Evolutionary conservation across 2,113 vertebrate species (phyloP).

Genomic region (Pelobates fuscus): DNA sequence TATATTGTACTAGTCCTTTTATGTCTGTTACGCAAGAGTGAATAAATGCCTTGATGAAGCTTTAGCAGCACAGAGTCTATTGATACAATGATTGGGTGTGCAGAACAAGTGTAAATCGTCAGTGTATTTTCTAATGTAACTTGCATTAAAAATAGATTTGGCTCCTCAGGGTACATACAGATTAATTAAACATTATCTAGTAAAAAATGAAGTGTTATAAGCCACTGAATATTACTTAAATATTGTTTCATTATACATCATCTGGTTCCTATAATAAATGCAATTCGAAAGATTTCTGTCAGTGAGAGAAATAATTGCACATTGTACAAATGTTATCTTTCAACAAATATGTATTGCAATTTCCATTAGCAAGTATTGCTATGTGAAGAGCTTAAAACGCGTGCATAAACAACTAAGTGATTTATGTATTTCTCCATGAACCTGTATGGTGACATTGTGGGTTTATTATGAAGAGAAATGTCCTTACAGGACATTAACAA

Average conservation of each 20-base stretch:
- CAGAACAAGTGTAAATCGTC: neutral
- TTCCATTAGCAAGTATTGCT: slow-evolving; percentile 11
- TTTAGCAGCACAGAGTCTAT: neutral
- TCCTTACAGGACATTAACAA: neutral
- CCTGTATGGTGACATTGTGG: neutral
- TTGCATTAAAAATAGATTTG: slow-evolving; percentile 32
- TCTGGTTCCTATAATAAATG: slow-evolving; percentile 4
- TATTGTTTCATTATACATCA: slow-evolving; percentile 17
- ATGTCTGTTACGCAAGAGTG: too few relatives aligned
- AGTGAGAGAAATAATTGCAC: too few relatives aligned
- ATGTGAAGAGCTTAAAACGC: neutral
- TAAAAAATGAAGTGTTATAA: slow-evolving; percentile 15
- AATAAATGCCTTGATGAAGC: too few relatives aligned
- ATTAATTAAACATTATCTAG: slow-evolving; percentile 33
- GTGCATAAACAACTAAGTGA: neutral
- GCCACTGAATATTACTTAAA: slow-evolving; percentile 33
- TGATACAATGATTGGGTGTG: neutral
- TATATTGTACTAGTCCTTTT: too few relatives aligned
- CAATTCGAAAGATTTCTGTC: neutral
- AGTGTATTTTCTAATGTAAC: slow-evolving; percentile 7
- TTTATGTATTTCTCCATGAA: neutral
- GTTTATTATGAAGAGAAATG: slow-evolving; percentile 1
- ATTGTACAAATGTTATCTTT: neutral
- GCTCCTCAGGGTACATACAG: slow-evolving; percentile 20
- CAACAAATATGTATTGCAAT: slow-evolving; percentile 1